Conservation (phyloP, 2,113 vertebrate species). For the Nibea albiflora region DNA sequence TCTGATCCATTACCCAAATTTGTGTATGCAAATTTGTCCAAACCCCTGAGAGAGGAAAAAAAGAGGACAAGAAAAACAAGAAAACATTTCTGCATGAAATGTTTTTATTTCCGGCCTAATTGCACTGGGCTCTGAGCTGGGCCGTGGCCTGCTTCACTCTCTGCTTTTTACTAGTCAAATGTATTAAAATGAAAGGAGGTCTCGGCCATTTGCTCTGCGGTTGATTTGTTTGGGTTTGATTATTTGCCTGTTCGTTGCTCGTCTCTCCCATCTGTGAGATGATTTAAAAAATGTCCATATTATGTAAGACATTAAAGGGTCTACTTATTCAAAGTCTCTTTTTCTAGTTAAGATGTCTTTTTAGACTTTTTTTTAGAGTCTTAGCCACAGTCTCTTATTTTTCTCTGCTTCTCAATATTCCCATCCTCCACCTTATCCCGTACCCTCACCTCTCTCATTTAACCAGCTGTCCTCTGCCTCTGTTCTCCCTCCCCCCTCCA, state of each 20-base stretch:
- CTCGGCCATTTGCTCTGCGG: background rate
- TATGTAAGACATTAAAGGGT: background rate
- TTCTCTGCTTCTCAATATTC: background rate
- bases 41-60: background rate
- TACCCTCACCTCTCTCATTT: slow-evolving; percentile 34
- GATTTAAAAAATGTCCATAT: background rate
- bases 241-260: slow-evolving; percentile 41
- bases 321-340: background rate
- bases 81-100: slow-evolving; percentile 19
- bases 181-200: slow-evolving; percentile 40
- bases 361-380: background rate
- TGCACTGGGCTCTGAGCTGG: slow-evolving; percentile 13
- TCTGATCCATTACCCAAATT: background rate
- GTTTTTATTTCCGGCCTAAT: slow-evolving; percentile 21
- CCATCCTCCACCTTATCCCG: slow-evolving; percentile 17
- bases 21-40: slow-evolving; percentile 10
- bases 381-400: background rate
- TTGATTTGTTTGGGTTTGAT: slow-evolving; percentile 29
- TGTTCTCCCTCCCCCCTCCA: background rate
- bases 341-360: background rate
- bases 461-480: slow-evolving; percentile 9
- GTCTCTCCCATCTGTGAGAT: slow-evolving; percentile 8
- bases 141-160: background rate
- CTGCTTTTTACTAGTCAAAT: slow-evolving; percentile 66
- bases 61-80: background rate